Base-by-base conservation (phyloP, 2,113 vertebrate species). In the Thomomys bottae region DNA sequence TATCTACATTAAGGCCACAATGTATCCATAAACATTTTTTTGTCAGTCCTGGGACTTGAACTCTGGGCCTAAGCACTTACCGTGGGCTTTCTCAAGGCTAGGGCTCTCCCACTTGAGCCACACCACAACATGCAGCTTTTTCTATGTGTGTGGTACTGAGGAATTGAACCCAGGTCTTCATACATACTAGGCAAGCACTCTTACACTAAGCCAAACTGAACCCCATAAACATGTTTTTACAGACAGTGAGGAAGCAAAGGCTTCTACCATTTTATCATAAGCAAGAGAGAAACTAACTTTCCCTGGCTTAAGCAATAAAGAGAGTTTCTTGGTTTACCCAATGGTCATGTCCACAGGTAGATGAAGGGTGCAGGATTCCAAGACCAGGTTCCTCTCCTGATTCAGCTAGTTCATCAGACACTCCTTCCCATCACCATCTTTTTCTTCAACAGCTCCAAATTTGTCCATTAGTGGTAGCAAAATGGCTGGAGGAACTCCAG, bases 251-350 rank as follows among this genome's bases (percentile, higher is more conserved):
- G 68, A 54, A 78, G 42, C 9, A 87, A 86, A 49, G 15, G 23
- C 28, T 89, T 81, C 30, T 1, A 36, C 45, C 68, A 91, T 84
- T 92, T 88, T 81, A 24, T 85, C 54, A 83, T 40, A 66, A 92
- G 83, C 36, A 88, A 63, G 23, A 79, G 49, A 73, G 49, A 80
- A 73, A 5, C 34, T 57, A 80, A 12, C 5, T 59, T 36, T 45
- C 82, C 54, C 34, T 72, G 24, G 32, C 49, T 87, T 66, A 83
- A 88, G 87, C 3, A 77, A 49, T 66, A 34, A 24, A 89, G 21
- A 34, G 42, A 30, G 15, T 63, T 84, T 88, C 42, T 91, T 92
- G 36, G 28, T n/a, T 90, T 93, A 83, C 12, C 12, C 18, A 76
- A 80, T 11, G 38, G 59, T 87, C 92, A 36, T 59, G 32, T 54